Percentiles rank a stretch among this genome's conserved stretches.
These are phyloP conservation scores for Muricea muricata DNA, from an alignment of 92 coral and sea anemone species.

Conservation along the genomic window DNA sequence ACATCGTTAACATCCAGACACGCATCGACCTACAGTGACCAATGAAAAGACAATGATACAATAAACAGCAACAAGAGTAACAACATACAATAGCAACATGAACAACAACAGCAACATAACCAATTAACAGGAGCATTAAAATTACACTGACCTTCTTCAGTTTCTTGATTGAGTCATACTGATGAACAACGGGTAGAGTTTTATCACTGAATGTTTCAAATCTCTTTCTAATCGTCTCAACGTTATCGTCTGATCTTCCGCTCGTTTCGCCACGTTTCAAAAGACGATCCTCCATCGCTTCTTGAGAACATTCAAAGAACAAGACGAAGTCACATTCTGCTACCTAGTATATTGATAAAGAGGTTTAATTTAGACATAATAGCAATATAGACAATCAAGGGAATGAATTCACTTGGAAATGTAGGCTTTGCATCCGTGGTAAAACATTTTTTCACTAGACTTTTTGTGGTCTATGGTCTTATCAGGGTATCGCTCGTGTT, in stretches of 20 bases:
- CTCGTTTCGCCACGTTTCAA: conserved; percentile 90
- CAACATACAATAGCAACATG: neutral
- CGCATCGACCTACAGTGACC: conserved; percentile 75
- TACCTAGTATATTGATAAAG: too few relatives aligned
- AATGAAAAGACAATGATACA: neutral
- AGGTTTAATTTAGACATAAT: too few relatives aligned
- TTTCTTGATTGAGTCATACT: conserved; percentile 74
- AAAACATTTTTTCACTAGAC: too few relatives aligned
- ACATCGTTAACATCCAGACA: conserved; percentile 81
- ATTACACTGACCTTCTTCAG: conserved; percentile 75
- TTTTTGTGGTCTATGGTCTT: too few relatives aligned
- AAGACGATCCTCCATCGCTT: conserved; percentile 86
- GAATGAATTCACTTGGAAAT: too few relatives aligned
- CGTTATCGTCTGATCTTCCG: conserved; percentile 90
- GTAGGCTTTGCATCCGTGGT: too few relatives aligned
- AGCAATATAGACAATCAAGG: too few relatives aligned
- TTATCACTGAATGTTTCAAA: conserved; percentile 84
- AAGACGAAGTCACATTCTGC: conserved; percentile 87
- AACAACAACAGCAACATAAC: neutral
- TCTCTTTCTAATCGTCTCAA: conserved; percentile 90
- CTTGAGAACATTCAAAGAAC: conserved; percentile 88
- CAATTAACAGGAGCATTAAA: neutral
- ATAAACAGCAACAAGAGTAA: neutral
- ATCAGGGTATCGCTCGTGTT: too few relatives aligned
- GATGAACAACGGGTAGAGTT: conserved; percentile 89